Base-by-base conservation (phyloP, 2,113 vertebrate species). In the Psammodynastes pulverulentus region DNA sequence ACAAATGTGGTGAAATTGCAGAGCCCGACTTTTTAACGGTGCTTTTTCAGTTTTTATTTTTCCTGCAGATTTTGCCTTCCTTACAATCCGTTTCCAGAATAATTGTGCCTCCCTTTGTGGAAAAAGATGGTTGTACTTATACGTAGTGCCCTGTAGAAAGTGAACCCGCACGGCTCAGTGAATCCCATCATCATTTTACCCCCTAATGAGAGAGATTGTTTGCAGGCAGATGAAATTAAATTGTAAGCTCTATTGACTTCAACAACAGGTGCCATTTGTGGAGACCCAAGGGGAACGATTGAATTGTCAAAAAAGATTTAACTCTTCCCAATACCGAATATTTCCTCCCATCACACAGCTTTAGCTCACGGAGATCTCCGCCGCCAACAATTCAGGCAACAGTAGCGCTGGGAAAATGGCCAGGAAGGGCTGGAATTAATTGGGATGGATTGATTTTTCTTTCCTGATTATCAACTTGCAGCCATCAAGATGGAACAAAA, bases 201-300 rank as follows among this genome's bases (percentile, higher is more conserved):
- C 97, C 97, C 97, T 99, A 98, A 99, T 98, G 98, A 98, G 97
- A 96, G 95, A 97, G 97, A 98, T 97, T 98, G 98, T 99, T 98
- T 98, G 98, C 98, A 98, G 98, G 97, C 97, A 98, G 98, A 99
- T 98, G 96, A 99, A 99, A 99, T 98, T 99, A 98, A 99, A 99
- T 98, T 97, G 97, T 97, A 98, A 98, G 98, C 98, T 98, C 98
- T 98, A 97, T 96, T 98, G 98, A 98, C 97, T 98, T 98, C 97
- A 97, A 98, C 98, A 99, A 99, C 98, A 98, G 98, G 98, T 99
- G 98, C 98, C 98, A 98, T 98, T 98, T 98, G 97, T 97, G 96
- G 94, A 97, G 97, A 97, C 94, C 96, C 96, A 96, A 97, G 97
- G 96, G 94, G 97, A 96, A 96, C 85, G 94, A 96, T 95, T 95